These are phyloP conservation scores for Vanessa cardui DNA, from an alignment of 2,888 invertebrate genomes.

Conservation along the genomic window DNA sequence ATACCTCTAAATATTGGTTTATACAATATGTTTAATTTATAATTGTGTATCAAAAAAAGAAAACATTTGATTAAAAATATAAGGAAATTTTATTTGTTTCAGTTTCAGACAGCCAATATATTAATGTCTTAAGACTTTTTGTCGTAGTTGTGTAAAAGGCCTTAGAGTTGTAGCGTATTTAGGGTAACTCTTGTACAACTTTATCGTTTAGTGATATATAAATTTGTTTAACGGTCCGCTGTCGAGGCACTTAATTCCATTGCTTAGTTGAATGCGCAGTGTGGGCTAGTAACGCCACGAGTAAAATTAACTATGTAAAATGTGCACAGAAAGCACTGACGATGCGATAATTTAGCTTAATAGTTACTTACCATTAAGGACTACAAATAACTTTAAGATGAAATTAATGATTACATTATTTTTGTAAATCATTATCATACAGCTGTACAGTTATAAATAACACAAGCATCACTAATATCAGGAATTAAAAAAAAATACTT, in stretches of 20 bases:
- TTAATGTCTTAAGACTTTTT: not conserved
- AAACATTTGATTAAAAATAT: too few species aligned
- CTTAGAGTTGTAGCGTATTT: slow-evolving; percentile 23
- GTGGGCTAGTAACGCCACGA: slow-evolving; percentile 12
- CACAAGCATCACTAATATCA: too few species aligned
- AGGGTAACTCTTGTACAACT: slow-evolving; percentile 34
- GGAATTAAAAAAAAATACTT: too few species aligned
- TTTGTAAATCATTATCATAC: too few species aligned
- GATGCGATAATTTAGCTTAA: slow-evolving; percentile 6
- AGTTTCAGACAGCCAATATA: too few species aligned
- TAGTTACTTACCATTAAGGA: not conserved
- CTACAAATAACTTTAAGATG: not conserved
- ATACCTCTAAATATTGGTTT: too few species aligned
- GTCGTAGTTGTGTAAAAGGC: not conserved
- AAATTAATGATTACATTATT: not conserved
- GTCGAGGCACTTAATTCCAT: slow-evolving; percentile 26
- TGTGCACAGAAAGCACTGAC: not conserved
- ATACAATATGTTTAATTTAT: too few species aligned
- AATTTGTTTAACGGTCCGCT: slow-evolving; percentile 39
- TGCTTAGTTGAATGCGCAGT: slow-evolving; percentile 21
- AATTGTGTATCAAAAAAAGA: too few species aligned
- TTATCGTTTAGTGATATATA: slow-evolving; percentile 44
- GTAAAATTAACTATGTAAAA: slow-evolving; percentile 19
- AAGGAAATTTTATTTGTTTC: too few species aligned
- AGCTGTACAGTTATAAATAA: too few species aligned